Evolutionary conservation across 2,113 vertebrate genomes (phyloP), one percentile per base, ranked within the genome.

Genomic region (Tenrec ecaudatus): DNA sequence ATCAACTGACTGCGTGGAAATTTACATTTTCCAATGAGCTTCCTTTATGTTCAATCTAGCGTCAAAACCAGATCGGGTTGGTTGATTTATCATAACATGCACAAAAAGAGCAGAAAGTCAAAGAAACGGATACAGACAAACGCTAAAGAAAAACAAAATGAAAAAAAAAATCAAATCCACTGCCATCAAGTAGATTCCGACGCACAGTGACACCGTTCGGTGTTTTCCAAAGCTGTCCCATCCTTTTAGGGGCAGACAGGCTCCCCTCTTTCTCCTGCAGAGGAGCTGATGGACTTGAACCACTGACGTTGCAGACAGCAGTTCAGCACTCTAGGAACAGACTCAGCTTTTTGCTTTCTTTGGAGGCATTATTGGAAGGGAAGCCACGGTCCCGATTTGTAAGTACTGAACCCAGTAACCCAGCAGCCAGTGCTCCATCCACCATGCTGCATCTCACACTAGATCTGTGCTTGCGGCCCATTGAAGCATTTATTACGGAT

Each of bases 401-500:
- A 58, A 75, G 27, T 29, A 77, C 11, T 82, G 47, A 87, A 31
- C 17, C 27, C 15, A 93, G 19, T 12, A 29, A 16, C 0, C 33
- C 3, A 8, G 62, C 4, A 57, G 47, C 6, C 17, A 73, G 17
- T 31, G n/a, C 20, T 23, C 2, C 17, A 25, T 23, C 29, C 31
- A 9, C 8, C 4, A 36, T 0, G 5, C 53, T 33, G 22, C 5
- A 69, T 62, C 43, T 62, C 36, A 43, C 33, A 16, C 43, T 8
- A 22, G 16, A 25, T 43, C 62, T 58, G 43, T 2, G 57, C 15
- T 36, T 53, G 19, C 17, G 1, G 0, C 15, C 20, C 1, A 33
- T 47, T 16, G 0, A 1, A 27, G 2, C 33, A 1, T 1, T 27
- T 0, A 20, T 10, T 0, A 22, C 0, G 2, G 1, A 20, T 9